A percentile compares a stretch with the other conserved stretches of the same genome.
These are phyloP conservation scores for Calypte anna DNA, from an alignment of 2,113 vertebrate genomes.

Conservation along the genomic window DNA sequence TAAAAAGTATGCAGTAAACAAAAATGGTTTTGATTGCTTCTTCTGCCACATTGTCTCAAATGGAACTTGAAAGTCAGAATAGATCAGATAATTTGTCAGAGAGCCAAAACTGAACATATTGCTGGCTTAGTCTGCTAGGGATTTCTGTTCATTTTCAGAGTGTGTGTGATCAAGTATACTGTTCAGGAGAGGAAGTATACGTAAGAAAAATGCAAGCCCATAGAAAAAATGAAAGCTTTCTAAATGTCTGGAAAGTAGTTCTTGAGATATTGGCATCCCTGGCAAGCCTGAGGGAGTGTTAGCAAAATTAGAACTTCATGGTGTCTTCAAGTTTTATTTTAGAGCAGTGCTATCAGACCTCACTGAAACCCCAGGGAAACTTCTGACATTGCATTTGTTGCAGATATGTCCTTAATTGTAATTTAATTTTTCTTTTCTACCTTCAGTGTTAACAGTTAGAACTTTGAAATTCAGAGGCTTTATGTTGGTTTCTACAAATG, in stretches of 20 bases:
- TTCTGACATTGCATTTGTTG: not conserved
- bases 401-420: conserved; percentile 37
- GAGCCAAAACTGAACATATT: not conserved
- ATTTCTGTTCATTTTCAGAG: not conserved
- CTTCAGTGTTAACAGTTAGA: conserved; percentile 22
- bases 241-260: not conserved
- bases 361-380: conserved; percentile 3
- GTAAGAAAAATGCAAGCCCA: not conserved
- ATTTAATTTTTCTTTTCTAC: conserved; percentile 40
- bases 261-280: not conserved
- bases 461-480: conserved; percentile 29
- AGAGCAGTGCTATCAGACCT: not conserved
- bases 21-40: conserved; percentile 4
- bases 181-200: not conserved
- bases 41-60: not conserved
- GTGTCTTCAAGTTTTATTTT: conserved; percentile 16
- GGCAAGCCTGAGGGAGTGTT: not conserved
- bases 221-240: conserved; percentile 17
- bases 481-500: conserved; percentile 50
- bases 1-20: conserved; percentile 25
- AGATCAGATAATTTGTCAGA: not conserved
- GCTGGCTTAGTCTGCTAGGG: not conserved
- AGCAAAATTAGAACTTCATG: not conserved
- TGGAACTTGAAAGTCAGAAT: not conserved
- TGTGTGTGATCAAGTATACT: not conserved